Evolutionary conservation across 64 coral and sea anemone genomes (phyloP), one percentile per base, ranked within the genome.

Genomic region (Hydrozoanthus tunicans): DNA sequence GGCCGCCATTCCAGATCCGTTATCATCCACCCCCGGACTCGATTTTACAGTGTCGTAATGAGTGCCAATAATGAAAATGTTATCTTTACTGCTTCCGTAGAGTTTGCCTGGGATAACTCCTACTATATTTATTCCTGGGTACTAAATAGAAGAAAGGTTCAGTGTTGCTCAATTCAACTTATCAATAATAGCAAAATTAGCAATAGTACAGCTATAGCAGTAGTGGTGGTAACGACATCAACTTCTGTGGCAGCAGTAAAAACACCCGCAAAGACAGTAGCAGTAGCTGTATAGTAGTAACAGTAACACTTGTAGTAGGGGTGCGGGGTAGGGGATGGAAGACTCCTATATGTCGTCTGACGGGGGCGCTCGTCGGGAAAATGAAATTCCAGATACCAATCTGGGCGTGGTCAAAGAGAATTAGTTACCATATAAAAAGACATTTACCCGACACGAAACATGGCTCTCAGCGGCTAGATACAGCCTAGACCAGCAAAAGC

Each of bases 11-110:
- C 94, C 91, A 3, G 94, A 93, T 3, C 94, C 94, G 51, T 93
- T 93, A 54, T 93, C 94, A 15, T 96, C 91, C 12, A 96, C 94
- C 4, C 94, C 94, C 5, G 91, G 91, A 79, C 91, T 83, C 5
- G 79, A 73, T 57, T 5, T 0, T 6, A 73, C 86, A 4, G 94
- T 73, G 80, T 96, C 94, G 64, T 96, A 96, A 53, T 96, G 91
- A 24, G 94, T 5, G 53, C 73, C 94, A 90, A 96, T 90, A 8
- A 93, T 64, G 73, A 96, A 85, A 10, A 96, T 81, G 17, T 89
- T 92, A 62, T 96, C 94, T 9, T 71, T 77, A 56, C 52, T 15
- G 26, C 67, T 86, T 24, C 79, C 25, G n/a, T 88, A 82, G 43
- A 78, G 79, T 55, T 59, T 79, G 43, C 94, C 94, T 17, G 79